Evolutionary conservation across 2,888 invertebrate species (phyloP), one percentile per base, ranked within the genome.

Genomic region (Habroteleia sp.): DNA sequence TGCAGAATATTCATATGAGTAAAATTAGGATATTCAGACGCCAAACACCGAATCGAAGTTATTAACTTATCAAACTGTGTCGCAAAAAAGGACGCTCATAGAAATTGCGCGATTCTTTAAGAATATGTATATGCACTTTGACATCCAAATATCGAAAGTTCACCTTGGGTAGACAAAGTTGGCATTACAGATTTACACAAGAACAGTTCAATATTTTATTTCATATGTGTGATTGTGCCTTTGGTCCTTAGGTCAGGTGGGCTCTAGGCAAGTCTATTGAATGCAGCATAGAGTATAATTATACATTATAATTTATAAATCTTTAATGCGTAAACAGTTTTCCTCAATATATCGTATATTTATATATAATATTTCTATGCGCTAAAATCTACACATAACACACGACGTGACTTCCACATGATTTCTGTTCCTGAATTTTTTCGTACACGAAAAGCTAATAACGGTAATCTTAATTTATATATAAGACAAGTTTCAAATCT

Each of bases 181-280:
- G 25, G 11, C 14, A 74, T 81, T 77, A 80, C 78, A 77, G 77
- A 81, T 80, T 76, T 83, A 81, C 77, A 81, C 82, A 81, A 82
- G 84, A 87, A 85, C 84, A 83, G 82, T 82, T 81, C 79, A 81
- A 82, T 87, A 82, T 81, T 83, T 85, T 82, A 84, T 83, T 85
- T 83, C 76, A 85, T 84, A 83, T 41, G 33, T 80, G 82, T 87
- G 87, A 85, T 86, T 87, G 85, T 87, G 87, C 86, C 87, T 87
- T 88, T 88, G 87, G 87, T 88, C 87, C 86, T 85, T 85, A 83
- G 83, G 82, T 88, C 84, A 84, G 81, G 79, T 86, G 83, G 86
- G 86, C 87, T 85, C 85, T 85, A 85, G 85, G 85, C 87, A 86
- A 87, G 85, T 87, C 84, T 87, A 85, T 86, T 81, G 81, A 84